Conservation (phyloP, 2,113 vertebrate species). For the Terrapene triunguis region DNA sequence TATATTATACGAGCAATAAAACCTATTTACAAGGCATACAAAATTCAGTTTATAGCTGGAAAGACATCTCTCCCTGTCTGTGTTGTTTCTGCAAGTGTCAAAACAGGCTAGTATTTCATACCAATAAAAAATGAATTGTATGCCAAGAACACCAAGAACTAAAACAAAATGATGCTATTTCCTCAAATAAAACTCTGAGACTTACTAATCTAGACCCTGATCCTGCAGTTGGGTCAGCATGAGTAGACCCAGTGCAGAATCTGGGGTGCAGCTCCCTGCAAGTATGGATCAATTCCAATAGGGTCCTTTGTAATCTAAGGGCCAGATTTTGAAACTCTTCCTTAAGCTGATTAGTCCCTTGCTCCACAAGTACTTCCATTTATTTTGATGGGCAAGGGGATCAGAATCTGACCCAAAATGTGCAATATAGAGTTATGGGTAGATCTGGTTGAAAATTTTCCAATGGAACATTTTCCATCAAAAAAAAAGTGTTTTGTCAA, state of each 20-base stretch:
- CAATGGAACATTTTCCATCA: constrained; percentile 68
- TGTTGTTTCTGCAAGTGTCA: constrained; percentile 70
- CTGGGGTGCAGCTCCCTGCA: neutral
- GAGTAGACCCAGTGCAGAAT: constrained; percentile 49
- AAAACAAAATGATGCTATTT: constrained; percentile 71
- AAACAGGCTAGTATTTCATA: constrained; percentile 75
- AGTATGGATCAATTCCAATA: neutral
- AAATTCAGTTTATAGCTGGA: constrained; percentile 52
- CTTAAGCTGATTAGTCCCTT: constrained; percentile 48
- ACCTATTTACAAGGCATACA: constrained; percentile 57
- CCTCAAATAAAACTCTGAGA: neutral
- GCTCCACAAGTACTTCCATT: constrained; percentile 49
- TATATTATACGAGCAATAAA: constrained; percentile 42
- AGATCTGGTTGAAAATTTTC: constrained; percentile 55
- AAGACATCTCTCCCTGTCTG: constrained; percentile 61
- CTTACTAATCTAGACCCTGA: constrained; percentile 50
- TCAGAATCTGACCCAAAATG: constrained; percentile 61
- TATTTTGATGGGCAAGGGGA: constrained; percentile 49
- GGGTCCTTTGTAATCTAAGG: neutral
- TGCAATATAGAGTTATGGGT: constrained; percentile 65
- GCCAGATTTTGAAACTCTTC: neutral
- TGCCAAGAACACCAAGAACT: constrained; percentile 74
- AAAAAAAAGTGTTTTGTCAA: constrained; percentile 53
- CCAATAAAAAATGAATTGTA: constrained; percentile 57
- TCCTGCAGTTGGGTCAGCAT: constrained; percentile 37